phyloP scores from a whole-genome alignment of 2,888 invertebrate genomes.

The Diadromus collaris region DNA sequence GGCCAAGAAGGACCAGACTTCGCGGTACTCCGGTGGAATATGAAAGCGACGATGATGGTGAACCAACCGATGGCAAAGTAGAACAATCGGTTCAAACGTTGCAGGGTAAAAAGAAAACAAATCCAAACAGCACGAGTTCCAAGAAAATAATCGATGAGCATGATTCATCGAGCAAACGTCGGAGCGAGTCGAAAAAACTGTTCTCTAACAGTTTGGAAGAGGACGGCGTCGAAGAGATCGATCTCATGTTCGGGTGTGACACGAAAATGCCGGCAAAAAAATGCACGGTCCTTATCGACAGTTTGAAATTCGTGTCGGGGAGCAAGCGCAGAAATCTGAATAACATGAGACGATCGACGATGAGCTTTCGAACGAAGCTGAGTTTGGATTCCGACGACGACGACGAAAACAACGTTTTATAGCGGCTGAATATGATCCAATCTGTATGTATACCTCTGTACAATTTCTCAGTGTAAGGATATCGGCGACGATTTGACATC shows the following conservation, averaged over 20 bases:
- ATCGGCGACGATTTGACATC: background rate
- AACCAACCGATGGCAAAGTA: background rate
- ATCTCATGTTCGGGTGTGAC: slow-evolving; percentile 6
- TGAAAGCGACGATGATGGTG: slow-evolving; percentile 23
- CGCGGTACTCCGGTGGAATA: slow-evolving; percentile 17
- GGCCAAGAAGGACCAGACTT: slow-evolving; percentile 16
- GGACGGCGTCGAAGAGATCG: slow-evolving; percentile 8
- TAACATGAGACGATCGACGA: slow-evolving; percentile 20
- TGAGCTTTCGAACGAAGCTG: slow-evolving; percentile 39
- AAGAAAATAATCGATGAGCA: background rate
- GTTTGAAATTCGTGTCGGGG: slow-evolving; percentile 10
- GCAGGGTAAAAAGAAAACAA: background rate
- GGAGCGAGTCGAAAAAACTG: slow-evolving; percentile 18
- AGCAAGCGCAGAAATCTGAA: background rate
- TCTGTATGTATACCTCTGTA: background rate
- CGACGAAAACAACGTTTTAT: slow-evolving; percentile 32
- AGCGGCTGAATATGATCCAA: background rate
- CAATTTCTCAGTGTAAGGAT: slow-evolving; percentile 1
- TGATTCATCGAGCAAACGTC: background rate
- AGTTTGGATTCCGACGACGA: slow-evolving; percentile 40
- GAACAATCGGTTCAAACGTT: background rate
- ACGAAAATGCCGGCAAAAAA: background rate
- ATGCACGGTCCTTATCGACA: background rate
- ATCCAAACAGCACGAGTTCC: background rate
- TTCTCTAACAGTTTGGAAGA: slow-evolving; percentile 24